Conservation (phyloP, 2,888 invertebrate species). For the Ernsta delagoae region DNA sequence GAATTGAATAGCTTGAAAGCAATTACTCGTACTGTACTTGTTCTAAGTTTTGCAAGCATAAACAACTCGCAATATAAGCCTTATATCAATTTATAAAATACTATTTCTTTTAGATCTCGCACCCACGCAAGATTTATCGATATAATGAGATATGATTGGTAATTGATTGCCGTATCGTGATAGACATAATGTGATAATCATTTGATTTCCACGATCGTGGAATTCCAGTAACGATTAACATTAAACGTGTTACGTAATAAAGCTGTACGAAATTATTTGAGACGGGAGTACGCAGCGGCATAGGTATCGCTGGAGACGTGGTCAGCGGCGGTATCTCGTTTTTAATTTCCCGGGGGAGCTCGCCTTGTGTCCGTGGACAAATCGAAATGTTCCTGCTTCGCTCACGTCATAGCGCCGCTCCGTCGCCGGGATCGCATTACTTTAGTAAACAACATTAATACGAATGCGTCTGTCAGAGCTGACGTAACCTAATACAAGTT, state of each 20-base stretch:
- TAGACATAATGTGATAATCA: slow-evolving; percentile 33
- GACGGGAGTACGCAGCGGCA: slow-evolving; percentile 39
- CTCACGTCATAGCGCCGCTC: slow-evolving; percentile 61
- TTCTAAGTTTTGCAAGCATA: slow-evolving; percentile 11
- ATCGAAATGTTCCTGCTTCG: slow-evolving; percentile 71
- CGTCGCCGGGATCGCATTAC: slow-evolving; percentile 57
- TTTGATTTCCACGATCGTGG: slow-evolving; percentile 26
- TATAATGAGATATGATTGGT: slow-evolving; percentile 23
- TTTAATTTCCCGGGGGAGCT: slow-evolving; percentile 79
- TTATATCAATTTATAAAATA: no score
- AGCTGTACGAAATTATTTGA: slow-evolving; percentile 38
- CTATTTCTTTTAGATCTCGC: slow-evolving; percentile 3
- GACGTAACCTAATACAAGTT: slow-evolving; percentile 44
- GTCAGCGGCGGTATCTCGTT: slow-evolving; percentile 69
- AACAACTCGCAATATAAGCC: not conserved
- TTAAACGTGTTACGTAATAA: slow-evolving; percentile 12
- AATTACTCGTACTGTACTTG: slow-evolving; percentile 16
- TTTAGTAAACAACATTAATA: slow-evolving; percentile 63
- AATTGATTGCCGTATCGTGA: slow-evolving; percentile 40
- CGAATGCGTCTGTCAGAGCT: slow-evolving; percentile 42
- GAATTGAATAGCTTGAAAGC: slow-evolving; percentile 28
- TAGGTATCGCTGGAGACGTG: slow-evolving; percentile 52
- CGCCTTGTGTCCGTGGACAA: slow-evolving; percentile 67
- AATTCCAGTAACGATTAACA: slow-evolving; percentile 17
- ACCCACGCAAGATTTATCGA: not conserved